Percentiles rank a stretch among this genome's conserved stretches.
Conservation (phyloP, 2,797 vertebrate genomes). For the Tokudaia muenninki region DNA sequence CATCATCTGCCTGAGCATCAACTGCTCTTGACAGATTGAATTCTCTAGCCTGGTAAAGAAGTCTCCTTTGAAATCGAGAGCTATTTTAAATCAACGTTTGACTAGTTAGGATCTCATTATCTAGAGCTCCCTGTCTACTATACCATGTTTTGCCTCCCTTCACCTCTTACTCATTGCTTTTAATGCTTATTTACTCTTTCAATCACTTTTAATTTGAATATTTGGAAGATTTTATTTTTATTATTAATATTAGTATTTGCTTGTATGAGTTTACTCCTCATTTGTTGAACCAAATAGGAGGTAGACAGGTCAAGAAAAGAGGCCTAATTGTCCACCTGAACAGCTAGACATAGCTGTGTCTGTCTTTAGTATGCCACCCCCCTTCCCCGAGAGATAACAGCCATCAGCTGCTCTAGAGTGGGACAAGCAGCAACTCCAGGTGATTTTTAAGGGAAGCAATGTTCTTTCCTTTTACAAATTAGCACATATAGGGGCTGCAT, state of each 20-base stretch:
- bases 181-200: neutral
- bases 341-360: neutral
- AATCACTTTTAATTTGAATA: neutral
- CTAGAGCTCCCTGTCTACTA: neutral
- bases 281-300: slow-evolving; percentile 23
- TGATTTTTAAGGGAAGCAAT: slow-evolving; percentile 24
- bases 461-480: neutral
- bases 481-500: neutral
- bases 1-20: slow-evolving; percentile 5
- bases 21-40: slow-evolving; percentile 15
- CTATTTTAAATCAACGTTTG: slow-evolving; percentile 49
- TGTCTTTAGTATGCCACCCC: neutral
- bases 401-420: neutral
- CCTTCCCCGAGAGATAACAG: neutral
- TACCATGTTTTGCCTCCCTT: neutral
- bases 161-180: neutral
- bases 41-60: slow-evolving; percentile 13
- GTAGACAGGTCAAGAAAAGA: slow-evolving; percentile 21
- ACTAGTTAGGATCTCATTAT: slow-evolving; percentile 10
- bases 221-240: neutral
- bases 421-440: slow-evolving; percentile 16
- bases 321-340: neutral
- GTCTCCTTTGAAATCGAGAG: slow-evolving; percentile 22
- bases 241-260: neutral
- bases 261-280: neutral